Evolutionary conservation across 2,888 invertebrate genomes (phyloP), one percentile per base, ranked within the genome.

Genomic region (Andrena flavipes): DNA sequence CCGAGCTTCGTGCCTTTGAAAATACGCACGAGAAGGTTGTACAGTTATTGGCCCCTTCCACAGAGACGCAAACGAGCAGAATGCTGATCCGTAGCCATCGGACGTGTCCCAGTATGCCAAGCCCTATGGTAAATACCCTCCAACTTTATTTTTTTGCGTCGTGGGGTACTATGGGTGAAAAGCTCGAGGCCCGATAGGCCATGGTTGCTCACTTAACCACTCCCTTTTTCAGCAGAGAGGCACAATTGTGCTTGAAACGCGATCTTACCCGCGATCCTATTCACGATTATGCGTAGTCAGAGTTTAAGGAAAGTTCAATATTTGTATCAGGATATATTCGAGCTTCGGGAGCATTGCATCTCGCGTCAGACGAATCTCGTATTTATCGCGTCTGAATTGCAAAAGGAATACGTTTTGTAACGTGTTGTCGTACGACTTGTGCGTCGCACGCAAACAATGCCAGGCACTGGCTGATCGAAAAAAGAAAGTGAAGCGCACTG

Each of bases 11-110:
- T 62, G 62, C 48, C 76, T 84, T 84, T 78, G 80, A 81, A 70
- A 78, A 72, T 62, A 82, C 67, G 80, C 62, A 76, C 71, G 64
- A 59, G 65, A 77, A 76, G 73, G 65, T 74, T 87, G 86, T 87
- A 88, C 88, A 87, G 88, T 88, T 88, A 88, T 87, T 77, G 87
- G 78, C 75, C 76, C 77, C 84, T 82, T 64, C 87, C 71, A 72
- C 62, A 63, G 29, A 49, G 51, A 76, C 77, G 68, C 60, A 76
- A 71, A 20, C 77, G 80, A 82, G 62, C 78, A 73, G 88, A 88
- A 88, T 87, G 71, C 82, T 71, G 85, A 87, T 87, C 56, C 65
- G 72, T 82, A 76, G 76, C 73, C 65, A 85, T 74, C 76, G 73
- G 65, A 75, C 73, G 65, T 77, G 71, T 76, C 63, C 77, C 76